Percentiles rank a stretch among this genome's conserved stretches.
Evolutionary conservation across 2,888 invertebrate genomes (phyloP).

Genomic region (Apamea anceps): DNA sequence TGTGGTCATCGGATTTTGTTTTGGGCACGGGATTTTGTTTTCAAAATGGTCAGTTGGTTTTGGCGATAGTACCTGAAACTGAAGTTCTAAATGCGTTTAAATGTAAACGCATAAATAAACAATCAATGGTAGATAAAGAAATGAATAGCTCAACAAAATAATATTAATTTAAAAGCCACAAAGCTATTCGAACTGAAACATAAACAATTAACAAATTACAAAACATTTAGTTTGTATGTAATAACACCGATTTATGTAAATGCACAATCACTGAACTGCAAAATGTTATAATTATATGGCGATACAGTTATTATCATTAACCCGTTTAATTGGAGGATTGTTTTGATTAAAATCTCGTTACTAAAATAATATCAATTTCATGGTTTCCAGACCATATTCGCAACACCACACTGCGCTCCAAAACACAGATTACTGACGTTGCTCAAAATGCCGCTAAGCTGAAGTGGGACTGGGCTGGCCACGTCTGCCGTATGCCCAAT

Average conservation of each 20-base stretch:
- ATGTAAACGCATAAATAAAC: background rate
- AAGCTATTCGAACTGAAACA: conserved; percentile 3
- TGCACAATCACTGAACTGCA: background rate
- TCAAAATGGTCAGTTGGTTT: too few relatives aligned
- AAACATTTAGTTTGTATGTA: background rate
- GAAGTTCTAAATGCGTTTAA: background rate
- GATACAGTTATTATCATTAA: conserved; percentile 21
- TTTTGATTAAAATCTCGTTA: background rate
- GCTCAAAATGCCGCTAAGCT: too few relatives aligned
- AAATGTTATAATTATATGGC: conserved; percentile 23
- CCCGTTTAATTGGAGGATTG: background rate
- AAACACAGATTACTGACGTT: too few relatives aligned
- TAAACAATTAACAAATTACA: background rate
- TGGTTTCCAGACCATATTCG: too few relatives aligned
- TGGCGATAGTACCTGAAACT: background rate
- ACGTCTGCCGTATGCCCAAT: too few relatives aligned
- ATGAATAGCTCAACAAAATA: background rate
- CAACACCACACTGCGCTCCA: too few relatives aligned
- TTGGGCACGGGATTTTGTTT: too few relatives aligned
- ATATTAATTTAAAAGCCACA: background rate
- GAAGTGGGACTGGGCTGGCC: too few relatives aligned
- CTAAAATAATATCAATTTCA: background rate
- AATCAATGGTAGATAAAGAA: background rate
- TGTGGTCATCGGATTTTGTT: too few relatives aligned
- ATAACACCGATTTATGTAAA: conserved; percentile 10